Conservation (phyloP, 2,888 invertebrate genomes). For the Rhorus exstirpatorius region DNA sequence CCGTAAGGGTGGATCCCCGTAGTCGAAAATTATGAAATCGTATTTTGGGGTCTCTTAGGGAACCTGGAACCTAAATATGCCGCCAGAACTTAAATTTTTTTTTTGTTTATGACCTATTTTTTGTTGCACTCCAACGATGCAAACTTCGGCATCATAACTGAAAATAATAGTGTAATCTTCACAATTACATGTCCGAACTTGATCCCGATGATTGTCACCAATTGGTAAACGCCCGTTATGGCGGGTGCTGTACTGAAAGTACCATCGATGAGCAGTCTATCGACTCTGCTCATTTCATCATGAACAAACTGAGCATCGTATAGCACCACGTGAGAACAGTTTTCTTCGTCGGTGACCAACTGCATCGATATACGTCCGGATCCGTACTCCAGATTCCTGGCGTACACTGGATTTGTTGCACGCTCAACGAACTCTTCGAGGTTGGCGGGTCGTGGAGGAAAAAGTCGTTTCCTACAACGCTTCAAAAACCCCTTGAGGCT, state of each 20-base stretch:
- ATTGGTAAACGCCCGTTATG: constrained; percentile 26
- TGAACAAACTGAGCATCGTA: constrained; percentile 37
- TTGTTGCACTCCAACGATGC: no score
- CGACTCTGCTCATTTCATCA: constrained; percentile 28
- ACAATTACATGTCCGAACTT: constrained; percentile 31
- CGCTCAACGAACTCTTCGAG: constrained; percentile 45
- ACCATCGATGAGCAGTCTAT: constrained; percentile 2
- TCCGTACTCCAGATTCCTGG: constrained; percentile 36
- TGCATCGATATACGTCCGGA: constrained; percentile 21
- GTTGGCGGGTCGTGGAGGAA: constrained; percentile 26
- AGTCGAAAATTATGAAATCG: not conserved
- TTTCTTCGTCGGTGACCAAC: constrained; percentile 15
- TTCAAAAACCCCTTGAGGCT: constrained; percentile 31
- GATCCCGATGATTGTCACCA: constrained; percentile 42
- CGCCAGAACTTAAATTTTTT: no score
- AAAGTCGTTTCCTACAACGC: constrained; percentile 19
- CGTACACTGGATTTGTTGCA: not conserved
- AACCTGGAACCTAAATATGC: not conserved
- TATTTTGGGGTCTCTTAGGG: no score
- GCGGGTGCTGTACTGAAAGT: constrained; percentile 36
- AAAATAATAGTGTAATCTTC: no score
- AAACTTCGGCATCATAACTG: no score
- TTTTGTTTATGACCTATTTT: no score
- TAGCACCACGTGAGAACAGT: constrained; percentile 17
- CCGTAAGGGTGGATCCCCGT: no score